Percentiles rank a stretch among this genome's conserved stretches.
These are phyloP conservation scores for Andrena haemorrhoa DNA, from an alignment of 2,888 invertebrate species.

Conservation along the genomic window DNA sequence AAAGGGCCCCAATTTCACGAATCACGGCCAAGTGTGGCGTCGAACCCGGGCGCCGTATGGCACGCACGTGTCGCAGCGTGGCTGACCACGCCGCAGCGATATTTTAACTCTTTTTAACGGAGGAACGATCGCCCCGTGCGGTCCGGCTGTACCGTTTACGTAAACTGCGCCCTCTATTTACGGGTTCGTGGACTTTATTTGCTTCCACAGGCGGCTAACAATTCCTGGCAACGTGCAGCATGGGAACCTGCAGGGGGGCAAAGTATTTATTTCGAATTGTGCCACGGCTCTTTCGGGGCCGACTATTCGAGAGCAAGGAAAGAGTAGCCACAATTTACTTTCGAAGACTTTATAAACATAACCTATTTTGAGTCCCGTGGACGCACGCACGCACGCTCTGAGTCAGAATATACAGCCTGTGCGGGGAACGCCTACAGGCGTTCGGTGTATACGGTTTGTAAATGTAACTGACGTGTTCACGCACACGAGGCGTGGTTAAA, in stretches of 20 bases:
- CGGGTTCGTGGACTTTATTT: constrained; percentile 11
- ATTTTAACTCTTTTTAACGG: constrained; percentile 34
- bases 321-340: too few relatives aligned
- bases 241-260: neutral
- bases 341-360: too few relatives aligned
- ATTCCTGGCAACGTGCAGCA: neutral
- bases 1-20: constrained; percentile 23
- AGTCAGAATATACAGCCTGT: too few relatives aligned
- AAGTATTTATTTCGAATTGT: neutral
- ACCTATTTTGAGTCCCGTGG: too few relatives aligned
- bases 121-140: constrained; percentile 20
- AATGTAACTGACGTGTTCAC: too few relatives aligned
- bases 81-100: constrained; percentile 19
- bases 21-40: constrained; percentile 21
- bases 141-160: neutral
- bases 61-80: constrained; percentile 20
- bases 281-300: neutral
- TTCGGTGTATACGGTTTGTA: too few relatives aligned
- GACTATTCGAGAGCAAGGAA: too few relatives aligned
- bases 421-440: too few relatives aligned
- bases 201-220: neutral
- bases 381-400: too few relatives aligned
- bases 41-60: constrained; percentile 38
- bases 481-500: too few relatives aligned
- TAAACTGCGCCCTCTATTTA: constrained; percentile 4